Percentiles rank a stretch among this genome's conserved stretches.
phyloP scores from a whole-genome alignment of 2,113 vertebrate species.

The Microtus montanus region DNA sequence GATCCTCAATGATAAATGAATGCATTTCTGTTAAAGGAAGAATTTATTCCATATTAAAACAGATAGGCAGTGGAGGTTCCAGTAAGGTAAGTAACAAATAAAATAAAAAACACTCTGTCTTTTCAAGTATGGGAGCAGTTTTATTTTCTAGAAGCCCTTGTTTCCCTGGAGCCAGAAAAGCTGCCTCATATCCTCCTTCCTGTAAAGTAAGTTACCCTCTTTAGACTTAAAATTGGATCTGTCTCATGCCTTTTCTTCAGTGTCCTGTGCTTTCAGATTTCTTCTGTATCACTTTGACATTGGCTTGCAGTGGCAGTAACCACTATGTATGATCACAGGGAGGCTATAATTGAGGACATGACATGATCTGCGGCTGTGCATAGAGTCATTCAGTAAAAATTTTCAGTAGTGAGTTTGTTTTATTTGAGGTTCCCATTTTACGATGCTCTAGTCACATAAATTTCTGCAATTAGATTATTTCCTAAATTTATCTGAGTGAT shows the following conservation, averaged over 20 bases:
- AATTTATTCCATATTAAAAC: slow-evolving; percentile 94
- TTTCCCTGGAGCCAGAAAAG: not conserved
- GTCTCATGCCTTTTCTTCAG: not conserved
- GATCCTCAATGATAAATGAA: slow-evolving; percentile 87
- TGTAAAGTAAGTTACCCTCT: not conserved
- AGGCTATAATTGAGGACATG: not conserved
- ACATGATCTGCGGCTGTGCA: not conserved
- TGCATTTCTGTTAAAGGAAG: slow-evolving; percentile 92
- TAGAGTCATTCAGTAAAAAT: not conserved
- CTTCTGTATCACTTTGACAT: not conserved
- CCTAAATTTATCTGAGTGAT: slow-evolving; percentile 26
- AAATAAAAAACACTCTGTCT: slow-evolving; percentile 39
- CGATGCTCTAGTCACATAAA: slow-evolving; percentile 6
- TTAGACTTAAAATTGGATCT: not conserved
- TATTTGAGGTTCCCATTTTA: slow-evolving; percentile 20
- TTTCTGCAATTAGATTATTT: slow-evolving; percentile 59
- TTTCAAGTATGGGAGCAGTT: not conserved
- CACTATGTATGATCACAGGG: not conserved
- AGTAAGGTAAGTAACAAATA: slow-evolving; percentile 90
- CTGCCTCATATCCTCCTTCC: not conserved
- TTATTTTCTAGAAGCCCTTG: not conserved
- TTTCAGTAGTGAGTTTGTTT: slow-evolving; percentile 5
- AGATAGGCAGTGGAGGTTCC: slow-evolving; percentile 97
- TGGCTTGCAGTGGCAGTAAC: not conserved
- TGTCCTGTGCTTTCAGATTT: not conserved